Evolutionary conservation across 2,797 vertebrate genomes (phyloP), one percentile per base, ranked within the genome.

Genomic region (Ptychobarbus kaznakovi): DNA sequence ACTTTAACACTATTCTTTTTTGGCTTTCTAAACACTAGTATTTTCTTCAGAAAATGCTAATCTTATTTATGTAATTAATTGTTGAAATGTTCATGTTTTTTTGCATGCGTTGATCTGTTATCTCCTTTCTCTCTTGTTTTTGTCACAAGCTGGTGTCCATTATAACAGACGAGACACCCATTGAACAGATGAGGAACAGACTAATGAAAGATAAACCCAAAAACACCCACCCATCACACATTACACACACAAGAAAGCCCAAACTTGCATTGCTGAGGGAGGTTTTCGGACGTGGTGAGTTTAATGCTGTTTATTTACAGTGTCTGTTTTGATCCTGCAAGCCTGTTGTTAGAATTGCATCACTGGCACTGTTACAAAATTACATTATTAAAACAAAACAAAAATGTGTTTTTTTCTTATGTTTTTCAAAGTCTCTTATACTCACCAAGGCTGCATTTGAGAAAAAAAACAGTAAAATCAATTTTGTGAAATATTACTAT

Each of bases 121-220:
- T 58, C 35, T 51, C 8, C 20, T 20, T 22, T 53, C 15, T 83
- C 58, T 49, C 15, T 80, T 25, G 46, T n/a, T 35, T 32, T 74
- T 25, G 22, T 53, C 51, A 15, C 13, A 90, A 96, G 96, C 68
- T 97, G 66, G 86, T 95, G 69, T 95, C 94, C n/a, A 94, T 96
- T 20, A 93, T 96, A 91, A 96, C 93, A 0, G 96, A 97, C 0
- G 95, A 96, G 91, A 96, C 93, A 0, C 95, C 95, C n/a, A 95
- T 96, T 0, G 96, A 96, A 85, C 96, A 96, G 91, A 95, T 96
- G 92, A 94, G 89, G 84, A 95, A 94, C 89, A 90, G 93, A 74
- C 92, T 96, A 69, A 92, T 94, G 88, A 96, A 94, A 84, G 94
- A 95, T 87, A 84, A 93, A 63, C 58, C 77, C 0, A 89, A 83